Evolutionary conservation across 2,888 invertebrate genomes (phyloP).

Genomic region (Hypercompe scribonia): DNA sequence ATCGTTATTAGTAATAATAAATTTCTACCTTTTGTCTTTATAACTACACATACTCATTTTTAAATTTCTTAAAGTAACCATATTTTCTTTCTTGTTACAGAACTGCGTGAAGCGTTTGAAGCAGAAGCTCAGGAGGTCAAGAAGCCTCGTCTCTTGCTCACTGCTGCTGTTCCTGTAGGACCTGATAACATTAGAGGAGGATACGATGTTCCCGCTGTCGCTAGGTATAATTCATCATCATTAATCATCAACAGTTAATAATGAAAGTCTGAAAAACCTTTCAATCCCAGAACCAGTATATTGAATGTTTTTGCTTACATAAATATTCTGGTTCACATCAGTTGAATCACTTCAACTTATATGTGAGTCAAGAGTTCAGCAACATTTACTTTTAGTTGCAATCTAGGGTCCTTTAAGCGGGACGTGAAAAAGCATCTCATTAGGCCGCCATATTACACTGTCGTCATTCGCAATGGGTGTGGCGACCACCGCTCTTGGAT

Average conservation of each 20-base stretch:
- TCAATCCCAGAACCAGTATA: no score
- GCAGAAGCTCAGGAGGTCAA: conserved; percentile 97
- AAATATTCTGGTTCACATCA: no score
- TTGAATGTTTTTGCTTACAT: no score
- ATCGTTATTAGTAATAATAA: neutral
- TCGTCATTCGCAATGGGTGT: no score
- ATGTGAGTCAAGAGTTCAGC: neutral
- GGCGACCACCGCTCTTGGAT: no score
- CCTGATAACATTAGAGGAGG: conserved; percentile 96
- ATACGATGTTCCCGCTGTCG: conserved; percentile 97
- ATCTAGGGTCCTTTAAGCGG: no score
- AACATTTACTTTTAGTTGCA: neutral
- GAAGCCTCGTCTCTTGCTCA: conserved; percentile 92
- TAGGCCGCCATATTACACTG: no score
- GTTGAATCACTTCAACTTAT: neutral
- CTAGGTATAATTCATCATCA: conserved; percentile 84
- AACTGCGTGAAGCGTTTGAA: conserved; percentile 96
- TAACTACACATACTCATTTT: no score
- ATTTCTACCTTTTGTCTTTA: neutral
- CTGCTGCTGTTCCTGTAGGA: conserved; percentile 97
- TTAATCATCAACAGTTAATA: no score
- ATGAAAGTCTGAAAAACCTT: no score
- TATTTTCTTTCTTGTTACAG: conserved; percentile 78
- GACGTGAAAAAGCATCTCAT: no score
- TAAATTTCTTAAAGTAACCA: neutral